Conservation (phyloP, 2,888 invertebrate species). For the Drosophila planitibia region DNA sequence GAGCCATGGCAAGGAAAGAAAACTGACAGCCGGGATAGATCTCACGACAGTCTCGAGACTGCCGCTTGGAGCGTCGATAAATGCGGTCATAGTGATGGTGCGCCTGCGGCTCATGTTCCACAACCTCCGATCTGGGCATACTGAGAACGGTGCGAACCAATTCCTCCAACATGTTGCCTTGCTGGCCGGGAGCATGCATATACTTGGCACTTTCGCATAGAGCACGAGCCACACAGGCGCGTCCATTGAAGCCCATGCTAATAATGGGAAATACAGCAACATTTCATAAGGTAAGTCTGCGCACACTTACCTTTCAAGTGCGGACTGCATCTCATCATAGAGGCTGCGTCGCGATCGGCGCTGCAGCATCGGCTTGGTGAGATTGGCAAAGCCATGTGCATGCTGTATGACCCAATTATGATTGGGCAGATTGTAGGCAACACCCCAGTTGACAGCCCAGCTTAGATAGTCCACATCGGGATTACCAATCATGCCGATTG, state of each 20-base stretch:
- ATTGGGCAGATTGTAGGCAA: slow-evolving; percentile 88
- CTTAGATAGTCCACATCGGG: slow-evolving; percentile 87
- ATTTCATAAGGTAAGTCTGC: neutral
- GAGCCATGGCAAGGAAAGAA: slow-evolving; percentile 90
- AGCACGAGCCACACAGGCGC: slow-evolving; percentile 88
- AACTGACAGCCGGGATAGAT: slow-evolving; percentile 88
- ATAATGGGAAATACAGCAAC: neutral
- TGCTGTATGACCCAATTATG: slow-evolving; percentile 86
- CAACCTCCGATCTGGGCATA: slow-evolving; percentile 60
- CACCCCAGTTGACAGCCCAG: slow-evolving; percentile 90
- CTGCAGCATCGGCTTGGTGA: too few species aligned
- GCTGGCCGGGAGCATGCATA: slow-evolving; percentile 86
- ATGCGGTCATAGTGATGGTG: slow-evolving; percentile 89
- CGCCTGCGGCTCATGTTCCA: slow-evolving; percentile 85
- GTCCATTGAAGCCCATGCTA: slow-evolving; percentile 92
- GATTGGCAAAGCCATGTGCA: slow-evolving; percentile 71
- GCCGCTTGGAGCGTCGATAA: slow-evolving; percentile 86
- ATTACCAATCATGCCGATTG: slow-evolving; percentile 87
- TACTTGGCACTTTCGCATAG: slow-evolving; percentile 90
- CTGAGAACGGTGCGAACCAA: slow-evolving; percentile 89
- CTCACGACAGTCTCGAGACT: slow-evolving; percentile 86
- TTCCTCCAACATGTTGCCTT: slow-evolving; percentile 89
- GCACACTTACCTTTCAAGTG: slow-evolving; percentile 89
- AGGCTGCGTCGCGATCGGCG: too few species aligned
- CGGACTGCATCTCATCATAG: slow-evolving; percentile 88